These are phyloP conservation scores for Achroia grisella DNA, from an alignment of 1,140 invertebrate species.

Conservation along the genomic window DNA sequence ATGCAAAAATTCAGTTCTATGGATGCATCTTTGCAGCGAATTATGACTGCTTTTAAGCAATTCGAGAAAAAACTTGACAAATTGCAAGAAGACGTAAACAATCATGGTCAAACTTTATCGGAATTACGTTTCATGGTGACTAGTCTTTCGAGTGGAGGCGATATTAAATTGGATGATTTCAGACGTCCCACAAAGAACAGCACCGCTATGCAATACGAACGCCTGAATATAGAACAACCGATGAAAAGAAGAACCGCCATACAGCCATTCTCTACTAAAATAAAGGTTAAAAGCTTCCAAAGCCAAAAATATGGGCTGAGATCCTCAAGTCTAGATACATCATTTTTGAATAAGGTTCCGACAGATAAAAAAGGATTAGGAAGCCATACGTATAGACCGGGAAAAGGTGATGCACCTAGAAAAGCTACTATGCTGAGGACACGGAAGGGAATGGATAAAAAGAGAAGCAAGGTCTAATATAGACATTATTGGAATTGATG, in stretches of 20 bases:
- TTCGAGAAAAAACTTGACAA: conserved; percentile 56
- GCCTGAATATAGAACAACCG: conserved; percentile 1
- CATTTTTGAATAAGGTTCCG: neutral
- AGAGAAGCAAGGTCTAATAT: conserved; percentile 7
- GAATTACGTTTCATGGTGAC: conserved; percentile 40
- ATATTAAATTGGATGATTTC: conserved; percentile 14
- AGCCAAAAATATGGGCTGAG: conserved; percentile 1
- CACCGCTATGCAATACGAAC: conserved; percentile 22
- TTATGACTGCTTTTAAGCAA: conserved; percentile 37
- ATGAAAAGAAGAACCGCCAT: conserved; percentile 17
- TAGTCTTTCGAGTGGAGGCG: conserved; percentile 22
- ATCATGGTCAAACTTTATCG: conserved; percentile 36
- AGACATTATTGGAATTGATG: no score
- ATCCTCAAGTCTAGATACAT: neutral
- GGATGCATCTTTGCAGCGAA: conserved; percentile 27
- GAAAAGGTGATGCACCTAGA: conserved; percentile 23
- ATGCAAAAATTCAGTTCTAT: conserved; percentile 20
- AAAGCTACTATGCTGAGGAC: conserved; percentile 24
- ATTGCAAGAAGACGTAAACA: conserved; percentile 44
- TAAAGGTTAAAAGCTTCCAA: conserved; percentile 12
- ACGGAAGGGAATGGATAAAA: conserved; percentile 24
- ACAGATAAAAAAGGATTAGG: neutral
- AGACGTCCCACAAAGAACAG: conserved; percentile 21
- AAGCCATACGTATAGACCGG: conserved; percentile 9
- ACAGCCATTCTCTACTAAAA: conserved; percentile 14